Evolutionary conservation across 2,888 invertebrate species (phyloP).

Genomic region (Agriopis marginaria): DNA sequence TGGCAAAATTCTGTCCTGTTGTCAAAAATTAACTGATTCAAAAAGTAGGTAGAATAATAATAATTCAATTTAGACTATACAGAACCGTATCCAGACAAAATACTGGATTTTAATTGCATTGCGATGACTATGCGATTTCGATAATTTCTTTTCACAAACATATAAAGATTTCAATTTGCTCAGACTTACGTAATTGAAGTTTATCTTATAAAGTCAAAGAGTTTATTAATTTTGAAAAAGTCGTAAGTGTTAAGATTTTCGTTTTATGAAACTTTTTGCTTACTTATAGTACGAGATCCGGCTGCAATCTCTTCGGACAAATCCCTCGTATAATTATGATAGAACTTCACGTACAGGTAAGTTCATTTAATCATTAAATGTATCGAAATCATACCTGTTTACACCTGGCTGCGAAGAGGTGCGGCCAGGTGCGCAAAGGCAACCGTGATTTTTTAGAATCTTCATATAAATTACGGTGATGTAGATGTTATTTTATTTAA

Average conservation of each 20-base stretch:
- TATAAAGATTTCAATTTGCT: constrained; percentile 38
- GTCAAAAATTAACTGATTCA: not conserved
- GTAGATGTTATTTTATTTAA: too few relatives aligned
- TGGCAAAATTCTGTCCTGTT: not conserved
- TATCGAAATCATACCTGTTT: too few relatives aligned
- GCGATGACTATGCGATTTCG: constrained; percentile 43
- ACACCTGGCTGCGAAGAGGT: too few relatives aligned
- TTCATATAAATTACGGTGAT: too few relatives aligned
- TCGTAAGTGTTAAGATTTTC: constrained; percentile 2
- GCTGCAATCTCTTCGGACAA: too few relatives aligned
- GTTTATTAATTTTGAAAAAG: too few relatives aligned
- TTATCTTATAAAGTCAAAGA: not conserved
- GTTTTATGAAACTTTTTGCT: not conserved
- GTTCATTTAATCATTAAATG: too few relatives aligned
- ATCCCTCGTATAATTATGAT: too few relatives aligned
- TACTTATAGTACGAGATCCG: too few relatives aligned
- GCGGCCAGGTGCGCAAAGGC: too few relatives aligned
- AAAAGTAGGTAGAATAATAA: not conserved
- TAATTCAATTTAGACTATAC: constrained; percentile 40
- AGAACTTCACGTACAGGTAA: too few relatives aligned
- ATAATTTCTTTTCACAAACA: constrained; percentile 24
- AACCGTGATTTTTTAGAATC: too few relatives aligned
- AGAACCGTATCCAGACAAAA: not conserved
- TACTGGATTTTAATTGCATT: constrained; percentile 41
- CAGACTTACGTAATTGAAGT: constrained; percentile 31